Evolutionary conservation across 2,888 invertebrate species (phyloP).

Genomic region (Caenorhabditis auriculariae): DNA sequence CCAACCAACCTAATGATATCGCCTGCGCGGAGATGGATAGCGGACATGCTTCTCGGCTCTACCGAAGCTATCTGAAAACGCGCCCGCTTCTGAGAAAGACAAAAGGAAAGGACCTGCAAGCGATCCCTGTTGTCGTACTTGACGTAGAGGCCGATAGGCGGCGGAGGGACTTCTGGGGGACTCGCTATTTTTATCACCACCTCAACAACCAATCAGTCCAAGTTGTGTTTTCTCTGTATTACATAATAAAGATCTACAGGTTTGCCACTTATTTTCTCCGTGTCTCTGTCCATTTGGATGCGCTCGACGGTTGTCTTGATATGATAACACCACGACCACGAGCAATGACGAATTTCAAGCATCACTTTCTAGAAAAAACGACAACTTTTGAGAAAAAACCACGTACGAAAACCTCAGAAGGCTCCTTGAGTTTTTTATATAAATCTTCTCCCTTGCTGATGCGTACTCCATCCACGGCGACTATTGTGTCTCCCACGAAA

Average conservation of each 20-base stretch:
- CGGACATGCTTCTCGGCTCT: slow-evolving; percentile 31
- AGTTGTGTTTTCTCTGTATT: background rate
- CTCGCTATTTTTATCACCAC: slow-evolving; percentile 19
- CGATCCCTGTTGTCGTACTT: slow-evolving; percentile 45
- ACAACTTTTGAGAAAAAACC: no score
- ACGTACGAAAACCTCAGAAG: slow-evolving; percentile 25
- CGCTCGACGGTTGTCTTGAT: slow-evolving; percentile 39
- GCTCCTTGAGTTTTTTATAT: slow-evolving; percentile 18
- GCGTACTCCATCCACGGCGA: slow-evolving; percentile 28
- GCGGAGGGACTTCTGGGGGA: slow-evolving; percentile 10
- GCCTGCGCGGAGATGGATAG: slow-evolving; percentile 39
- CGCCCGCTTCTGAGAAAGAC: no score
- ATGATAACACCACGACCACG: slow-evolving; percentile 40
- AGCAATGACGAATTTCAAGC: slow-evolving; percentile 26
- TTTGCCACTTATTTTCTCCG: slow-evolving; percentile 37
- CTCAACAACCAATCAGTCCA: background rate
- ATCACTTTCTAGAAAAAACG: slow-evolving; percentile 9
- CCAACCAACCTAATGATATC: slow-evolving; percentile 31
- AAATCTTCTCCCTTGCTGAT: slow-evolving; percentile 26
- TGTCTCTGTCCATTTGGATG: slow-evolving; percentile 42
- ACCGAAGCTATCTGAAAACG: slow-evolving; percentile 33
- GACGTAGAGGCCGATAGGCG: slow-evolving; percentile 29
- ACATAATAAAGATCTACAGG: slow-evolving; percentile 42
- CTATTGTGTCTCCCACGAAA: slow-evolving; percentile 37
- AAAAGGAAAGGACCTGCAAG: slow-evolving; percentile 6